Conservation (phyloP, 2,113 vertebrate genomes). For the Amblyornis subalaris region DNA sequence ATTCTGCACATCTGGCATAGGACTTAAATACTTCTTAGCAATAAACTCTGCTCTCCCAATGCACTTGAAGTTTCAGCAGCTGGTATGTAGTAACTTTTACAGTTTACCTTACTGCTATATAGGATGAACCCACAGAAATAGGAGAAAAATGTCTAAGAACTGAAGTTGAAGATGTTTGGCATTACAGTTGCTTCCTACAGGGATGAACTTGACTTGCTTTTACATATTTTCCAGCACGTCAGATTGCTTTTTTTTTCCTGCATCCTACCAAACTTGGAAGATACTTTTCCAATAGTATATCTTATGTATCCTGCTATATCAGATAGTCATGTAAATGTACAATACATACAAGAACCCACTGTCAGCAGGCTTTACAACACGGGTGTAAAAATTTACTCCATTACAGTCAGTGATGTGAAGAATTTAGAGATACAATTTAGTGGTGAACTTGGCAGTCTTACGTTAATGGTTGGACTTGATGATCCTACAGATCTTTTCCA, state of each 20-base stretch:
- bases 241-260: accelerated
- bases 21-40: neutral
- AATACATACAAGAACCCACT: neutral
- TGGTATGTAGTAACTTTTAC: neutral
- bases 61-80: neutral
- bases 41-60: neutral
- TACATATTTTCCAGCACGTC: neutral
- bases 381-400: neutral
- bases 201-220: neutral
- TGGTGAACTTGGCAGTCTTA: neutral
- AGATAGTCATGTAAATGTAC: neutral
- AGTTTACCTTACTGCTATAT: neutral
- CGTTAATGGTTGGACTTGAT: neutral
- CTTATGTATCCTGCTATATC: neutral
- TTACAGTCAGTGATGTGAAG: neutral
- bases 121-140: neutral
- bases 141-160: neutral
- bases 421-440: neutral
- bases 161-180: neutral
- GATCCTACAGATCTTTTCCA: neutral
- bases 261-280: neutral
- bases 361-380: neutral
- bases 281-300: neutral
- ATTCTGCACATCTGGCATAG: neutral
- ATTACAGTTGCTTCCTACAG: neutral